Conservation (phyloP, 2,888 invertebrate genomes). For the Drosophila greeni region DNA sequence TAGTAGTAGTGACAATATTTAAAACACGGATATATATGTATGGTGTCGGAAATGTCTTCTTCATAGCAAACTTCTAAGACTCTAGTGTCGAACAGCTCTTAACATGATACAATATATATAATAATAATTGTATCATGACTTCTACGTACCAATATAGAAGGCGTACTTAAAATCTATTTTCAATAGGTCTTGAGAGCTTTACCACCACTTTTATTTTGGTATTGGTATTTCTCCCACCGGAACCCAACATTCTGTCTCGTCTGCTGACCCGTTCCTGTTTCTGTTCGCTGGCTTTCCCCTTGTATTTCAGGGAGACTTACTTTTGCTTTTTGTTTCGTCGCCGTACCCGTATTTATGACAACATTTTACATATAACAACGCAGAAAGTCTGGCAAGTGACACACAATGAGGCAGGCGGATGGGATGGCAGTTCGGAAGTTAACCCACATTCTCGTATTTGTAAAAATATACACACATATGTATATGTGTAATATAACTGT, state of each 20-base stretch:
- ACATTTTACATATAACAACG: conserved; percentile 22
- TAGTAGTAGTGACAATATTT: no score
- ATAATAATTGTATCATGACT: no score
- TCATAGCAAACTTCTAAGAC: no score
- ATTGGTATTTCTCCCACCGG: conserved; percentile 4
- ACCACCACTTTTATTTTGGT: no score
- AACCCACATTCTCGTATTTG: conserved; percentile 8
- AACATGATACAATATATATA: no score
- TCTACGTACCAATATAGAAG: no score
- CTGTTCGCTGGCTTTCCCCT: background rate
- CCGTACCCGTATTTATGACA: conserved; percentile 15
- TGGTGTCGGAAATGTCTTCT: no score
- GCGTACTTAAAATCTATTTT: no score
- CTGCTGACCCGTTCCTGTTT: conserved; percentile 2
- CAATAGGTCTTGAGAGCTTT: no score
- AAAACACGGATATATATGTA: no score
- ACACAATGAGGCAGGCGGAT: conserved; percentile 1
- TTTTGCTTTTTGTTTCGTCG: conserved; percentile 4
- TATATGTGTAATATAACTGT: conserved; percentile 4
- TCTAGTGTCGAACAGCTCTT: no score
- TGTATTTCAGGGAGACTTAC: conserved; percentile 3
- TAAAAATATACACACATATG: background rate
- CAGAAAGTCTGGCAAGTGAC: conserved; percentile 24
- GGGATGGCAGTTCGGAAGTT: conserved; percentile 3
- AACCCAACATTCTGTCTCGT: conserved; percentile 8